Conservation (phyloP, 1,140 invertebrate species). For the Hyposmocoma kahamanoa region DNA sequence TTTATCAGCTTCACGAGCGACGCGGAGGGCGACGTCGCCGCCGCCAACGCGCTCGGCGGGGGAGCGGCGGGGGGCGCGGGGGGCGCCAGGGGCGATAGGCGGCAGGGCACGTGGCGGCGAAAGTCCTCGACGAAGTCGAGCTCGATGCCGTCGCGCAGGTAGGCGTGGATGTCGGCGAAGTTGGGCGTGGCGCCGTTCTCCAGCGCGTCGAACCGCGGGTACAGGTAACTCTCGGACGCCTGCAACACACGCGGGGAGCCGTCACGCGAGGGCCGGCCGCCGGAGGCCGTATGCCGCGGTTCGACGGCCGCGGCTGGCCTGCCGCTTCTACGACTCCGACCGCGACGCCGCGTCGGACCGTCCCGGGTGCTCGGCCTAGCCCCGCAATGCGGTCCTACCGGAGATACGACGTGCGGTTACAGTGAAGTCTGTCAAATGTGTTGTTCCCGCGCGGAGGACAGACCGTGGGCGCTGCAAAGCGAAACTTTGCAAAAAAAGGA, state of each 20-base stretch:
- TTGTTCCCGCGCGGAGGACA: too few species aligned
- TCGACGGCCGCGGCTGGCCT: too few species aligned
- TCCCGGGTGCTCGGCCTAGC: too few species aligned
- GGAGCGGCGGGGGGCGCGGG: slow-evolving; percentile 4
- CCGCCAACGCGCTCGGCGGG: neutral
- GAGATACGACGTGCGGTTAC: too few species aligned
- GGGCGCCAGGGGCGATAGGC: slow-evolving; percentile 4
- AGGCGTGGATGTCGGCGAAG: slow-evolving; percentile 42
- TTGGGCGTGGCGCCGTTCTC: slow-evolving; percentile 51
- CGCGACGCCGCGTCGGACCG: too few species aligned
- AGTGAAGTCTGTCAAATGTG: too few species aligned
- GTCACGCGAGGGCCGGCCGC: slow-evolving; percentile 1
- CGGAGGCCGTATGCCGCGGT: slow-evolving; percentile 5
- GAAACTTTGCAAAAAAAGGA: too few species aligned
- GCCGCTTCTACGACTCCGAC: too few species aligned
- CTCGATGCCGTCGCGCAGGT: slow-evolving; percentile 43
- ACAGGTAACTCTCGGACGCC: slow-evolving; percentile 50
- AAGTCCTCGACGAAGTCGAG: slow-evolving; percentile 45
- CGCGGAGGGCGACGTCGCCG: neutral
- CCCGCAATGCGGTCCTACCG: too few species aligned
- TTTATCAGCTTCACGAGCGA: neutral
- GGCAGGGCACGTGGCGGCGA: slow-evolving; percentile 36
- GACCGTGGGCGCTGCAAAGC: too few species aligned
- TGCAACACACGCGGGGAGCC: slow-evolving; percentile 30
- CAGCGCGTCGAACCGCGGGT: slow-evolving; percentile 46